Percentiles rank a stretch among this genome's conserved stretches.
phyloP scores from a whole-genome alignment of 2,888 invertebrate species.

The Linyphia triangularis region DNA sequence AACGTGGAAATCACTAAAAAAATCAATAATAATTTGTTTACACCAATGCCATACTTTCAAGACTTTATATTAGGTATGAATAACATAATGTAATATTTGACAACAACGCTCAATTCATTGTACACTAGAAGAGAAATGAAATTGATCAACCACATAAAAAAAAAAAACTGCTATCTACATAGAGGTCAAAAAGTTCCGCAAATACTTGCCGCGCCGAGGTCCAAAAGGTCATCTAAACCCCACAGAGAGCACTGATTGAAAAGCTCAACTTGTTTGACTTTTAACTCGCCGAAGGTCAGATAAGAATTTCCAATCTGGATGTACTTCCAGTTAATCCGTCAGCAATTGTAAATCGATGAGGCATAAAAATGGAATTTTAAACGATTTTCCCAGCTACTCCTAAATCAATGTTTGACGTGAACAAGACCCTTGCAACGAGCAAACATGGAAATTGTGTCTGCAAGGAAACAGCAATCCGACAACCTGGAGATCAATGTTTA shows the following conservation, averaged over 20 bases:
- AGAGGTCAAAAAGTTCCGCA: constrained; percentile 28
- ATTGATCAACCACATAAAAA: no score
- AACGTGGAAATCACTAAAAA: no score
- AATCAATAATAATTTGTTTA: no score
- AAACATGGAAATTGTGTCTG: neutral
- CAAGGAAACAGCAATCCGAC: neutral
- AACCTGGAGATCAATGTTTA: neutral
- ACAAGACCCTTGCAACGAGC: neutral
- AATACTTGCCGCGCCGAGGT: constrained; percentile 2
- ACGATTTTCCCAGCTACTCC: neutral
- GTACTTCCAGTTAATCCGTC: constrained; percentile 6
- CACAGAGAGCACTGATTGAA: constrained; percentile 36
- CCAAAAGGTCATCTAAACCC: constrained; percentile 39
- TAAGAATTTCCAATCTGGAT: neutral
- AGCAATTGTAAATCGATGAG: constrained; percentile 9
- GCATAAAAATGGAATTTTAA: constrained; percentile 7
- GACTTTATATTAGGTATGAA: no score
- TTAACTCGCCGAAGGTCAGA: constrained; percentile 19
- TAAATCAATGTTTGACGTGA: constrained; percentile 33
- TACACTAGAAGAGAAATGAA: no score
- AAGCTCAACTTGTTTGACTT: constrained; percentile 28
- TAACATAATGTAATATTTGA: no score
- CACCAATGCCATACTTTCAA: no score
- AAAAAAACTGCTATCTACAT: no score
- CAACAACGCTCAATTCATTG: no score